Evolutionary conservation across 2,797 vertebrate species (phyloP).

Genomic region (Leuciscus waleckii): DNA sequence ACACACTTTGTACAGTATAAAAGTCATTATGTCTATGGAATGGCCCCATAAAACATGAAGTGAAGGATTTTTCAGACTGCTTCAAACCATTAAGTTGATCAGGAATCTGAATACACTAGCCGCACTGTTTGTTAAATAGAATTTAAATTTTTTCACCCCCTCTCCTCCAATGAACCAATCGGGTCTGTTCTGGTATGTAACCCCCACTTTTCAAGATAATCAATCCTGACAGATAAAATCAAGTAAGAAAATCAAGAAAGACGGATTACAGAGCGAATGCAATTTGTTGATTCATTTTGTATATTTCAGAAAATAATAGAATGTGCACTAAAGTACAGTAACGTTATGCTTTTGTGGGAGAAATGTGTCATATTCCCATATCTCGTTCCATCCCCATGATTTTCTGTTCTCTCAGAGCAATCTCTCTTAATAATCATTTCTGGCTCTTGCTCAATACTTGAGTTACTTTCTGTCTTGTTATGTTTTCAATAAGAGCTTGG

Average conservation of each 20-base stretch:
- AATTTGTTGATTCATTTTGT: not conserved
- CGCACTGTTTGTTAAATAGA: not conserved
- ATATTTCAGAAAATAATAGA: not conserved
- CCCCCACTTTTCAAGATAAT: not conserved
- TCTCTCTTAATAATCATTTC: not conserved
- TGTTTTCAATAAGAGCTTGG: constrained; percentile 18
- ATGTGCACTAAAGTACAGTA: not conserved
- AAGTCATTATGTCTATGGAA: too few species aligned
- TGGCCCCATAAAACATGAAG: not conserved
- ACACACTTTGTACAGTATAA: too few species aligned
- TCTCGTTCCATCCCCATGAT: not conserved
- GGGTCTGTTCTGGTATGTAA: not conserved
- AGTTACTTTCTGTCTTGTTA: not conserved
- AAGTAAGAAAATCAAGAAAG: not conserved
- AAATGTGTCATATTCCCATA: not conserved
- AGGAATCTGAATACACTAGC: not conserved
- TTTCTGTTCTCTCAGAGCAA: not conserved
- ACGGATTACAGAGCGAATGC: not conserved
- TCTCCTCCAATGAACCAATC: not conserved
- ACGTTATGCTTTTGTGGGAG: not conserved
- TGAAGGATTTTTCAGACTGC: not conserved
- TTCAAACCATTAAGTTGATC: not conserved
- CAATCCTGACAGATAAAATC: not conserved
- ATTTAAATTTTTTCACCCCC: not conserved
- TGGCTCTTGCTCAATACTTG: not conserved